Base-by-base conservation (phyloP, 2,113 vertebrate species). In the Ginglymostoma cirratum region DNA sequence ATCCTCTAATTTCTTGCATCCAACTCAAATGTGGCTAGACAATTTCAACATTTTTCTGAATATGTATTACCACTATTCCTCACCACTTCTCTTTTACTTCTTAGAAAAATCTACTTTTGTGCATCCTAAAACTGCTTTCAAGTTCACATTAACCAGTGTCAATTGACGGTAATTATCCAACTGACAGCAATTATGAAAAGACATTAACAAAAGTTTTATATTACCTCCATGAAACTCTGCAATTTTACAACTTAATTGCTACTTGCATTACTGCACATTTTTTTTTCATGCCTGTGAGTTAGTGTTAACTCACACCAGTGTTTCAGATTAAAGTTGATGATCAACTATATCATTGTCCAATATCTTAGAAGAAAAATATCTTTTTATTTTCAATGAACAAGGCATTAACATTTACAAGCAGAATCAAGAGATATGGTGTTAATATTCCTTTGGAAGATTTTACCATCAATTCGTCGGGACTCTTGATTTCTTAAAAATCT, bases 161-260 rank as follows among this genome's bases (percentile, higher is more conserved):
- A 83, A 83, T 42, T 83, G 80, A 42, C 42, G 45, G 80, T 38
- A 83, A 83, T 83, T 45, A 83, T 83, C 15, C n/a, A 83, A 83
- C 80, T 83, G 80, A 42, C 42, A 83, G 80, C 80, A 42, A 83
- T 83, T 45, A 83, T 83, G n/a, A 76, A 42, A 83, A 83, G 17
- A 83, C n/a, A 83, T 83, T 83, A 83, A 1, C 80, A 42, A 23
- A 38, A 83, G 80, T 19, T 17, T 83, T 83, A 19, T 42, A 83
- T 83, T 83, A 38, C 76, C 76, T 34, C n/a, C 34, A 5, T 80
- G 76, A 38, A 83, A 83, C 38, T 38, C 2, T 80, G 38, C 80
- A 83, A 83, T 83, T 83, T 83, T 23, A 83, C 38, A 83, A 83
- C 38, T 83, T 83, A 21, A 83, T 83, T 83, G 80, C 80, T 83